Evolutionary conservation across 2,888 invertebrate genomes (phyloP), one percentile per base, ranked within the genome.

Genomic region (Hypercompe scribonia): DNA sequence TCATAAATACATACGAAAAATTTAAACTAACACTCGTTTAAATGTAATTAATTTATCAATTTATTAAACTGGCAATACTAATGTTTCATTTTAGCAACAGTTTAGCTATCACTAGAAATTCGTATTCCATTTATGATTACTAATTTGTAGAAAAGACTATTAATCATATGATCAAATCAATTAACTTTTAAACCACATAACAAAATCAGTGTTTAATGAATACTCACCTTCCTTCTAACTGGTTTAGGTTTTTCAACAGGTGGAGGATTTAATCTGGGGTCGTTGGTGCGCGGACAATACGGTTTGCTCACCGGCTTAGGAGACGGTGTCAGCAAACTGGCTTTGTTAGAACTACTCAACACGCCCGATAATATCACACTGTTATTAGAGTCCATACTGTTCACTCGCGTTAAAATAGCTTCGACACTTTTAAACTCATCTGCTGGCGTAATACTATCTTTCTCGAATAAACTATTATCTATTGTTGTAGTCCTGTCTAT

Each of bases 361-460:
- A 96, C 95, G 0, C 95, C 96, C 79, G 95, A 95, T 83, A 95
- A 87, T 84, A 95, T 88, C 84, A 95, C 94, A 92, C 96, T 95
- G 79, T 94, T 95, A 88, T 94, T 94, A 74, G 95, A 94, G 90
- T 96, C 95, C 95, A 96, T 96, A 86, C 92, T 96, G 85, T 93
- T 96, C 86, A 96, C 96, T 74, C 95, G 93, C 84, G 94, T 94
- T 85, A 96, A 86, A 79, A 96, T 95, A 86, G 94, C 96, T 76
- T 95, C 94, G 64, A 96, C 96, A 85, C 93, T 95, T 78, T 91
- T 93, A 84, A 95, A 87, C 72, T 96, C 96, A 78, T 96, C 95
- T 84, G 89, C 93, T 58, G 90, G 91, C 76, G 92, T 91, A 80
- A 89, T 89, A 86, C 89, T 90, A 85, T 92, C 93, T 81, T 92